Conservation (phyloP, 2,113 vertebrate genomes). For the Uria aalge region DNA sequence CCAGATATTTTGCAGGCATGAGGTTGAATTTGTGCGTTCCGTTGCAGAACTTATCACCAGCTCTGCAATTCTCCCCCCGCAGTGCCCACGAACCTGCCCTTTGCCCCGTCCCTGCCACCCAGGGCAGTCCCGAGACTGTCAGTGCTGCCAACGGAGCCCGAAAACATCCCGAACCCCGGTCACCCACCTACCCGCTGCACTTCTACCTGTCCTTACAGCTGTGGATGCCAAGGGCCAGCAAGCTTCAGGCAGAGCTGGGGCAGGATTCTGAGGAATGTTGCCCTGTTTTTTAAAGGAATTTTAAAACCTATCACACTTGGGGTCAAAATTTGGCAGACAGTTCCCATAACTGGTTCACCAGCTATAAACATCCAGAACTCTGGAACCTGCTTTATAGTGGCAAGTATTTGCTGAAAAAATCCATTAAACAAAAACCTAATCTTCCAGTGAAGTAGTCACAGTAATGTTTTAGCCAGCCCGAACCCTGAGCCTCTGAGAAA, state of each 20-base stretch:
- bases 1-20: background rate
- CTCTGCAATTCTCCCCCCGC: background rate
- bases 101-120: background rate
- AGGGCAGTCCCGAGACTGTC: background rate
- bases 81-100: background rate
- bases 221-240: background rate
- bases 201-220: background rate
- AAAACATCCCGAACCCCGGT: background rate
- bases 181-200: background rate
- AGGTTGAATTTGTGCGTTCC: background rate
- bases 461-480: background rate
- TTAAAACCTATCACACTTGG: background rate
- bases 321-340: background rate
- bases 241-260: background rate
- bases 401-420: background rate
- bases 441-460: background rate
- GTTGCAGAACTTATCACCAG: background rate
- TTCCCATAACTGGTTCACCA: background rate
- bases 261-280: background rate
- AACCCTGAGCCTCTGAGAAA: background rate
- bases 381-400: background rate
- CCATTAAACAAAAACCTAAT: background rate
- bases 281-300: background rate
- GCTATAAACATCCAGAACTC: background rate
- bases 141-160: fast-evolving